A percentile compares a stretch with the other conserved stretches of the same genome.
Evolutionary conservation across 2,797 vertebrate species (phyloP).

Genomic region (Enteromius mattozi): DNA sequence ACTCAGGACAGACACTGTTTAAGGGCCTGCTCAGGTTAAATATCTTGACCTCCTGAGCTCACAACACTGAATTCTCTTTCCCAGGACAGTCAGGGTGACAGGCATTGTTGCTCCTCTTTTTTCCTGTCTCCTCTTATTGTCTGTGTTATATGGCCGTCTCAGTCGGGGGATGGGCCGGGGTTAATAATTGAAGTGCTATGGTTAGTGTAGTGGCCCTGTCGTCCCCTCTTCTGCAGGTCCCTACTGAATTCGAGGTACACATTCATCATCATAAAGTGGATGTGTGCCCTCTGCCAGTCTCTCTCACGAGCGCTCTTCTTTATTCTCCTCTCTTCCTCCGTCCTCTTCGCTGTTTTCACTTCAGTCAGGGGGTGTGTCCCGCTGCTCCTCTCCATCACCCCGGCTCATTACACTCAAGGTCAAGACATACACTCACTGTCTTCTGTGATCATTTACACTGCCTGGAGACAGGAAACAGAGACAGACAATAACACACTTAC

Average conservation of each 20-base stretch:
- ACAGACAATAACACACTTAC: conserved; percentile 37
- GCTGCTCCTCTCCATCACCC: conserved; percentile 3
- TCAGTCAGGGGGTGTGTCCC: conserved; percentile 20
- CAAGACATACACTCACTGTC: conserved; percentile 23
- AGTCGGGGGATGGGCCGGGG: conserved; percentile 53
- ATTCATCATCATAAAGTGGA: conserved; percentile 57
- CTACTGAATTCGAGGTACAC: conserved; percentile 49
- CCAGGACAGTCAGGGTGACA: conserved; percentile 61
- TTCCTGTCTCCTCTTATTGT: conserved; percentile 56
- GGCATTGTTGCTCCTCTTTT: conserved; percentile 64
- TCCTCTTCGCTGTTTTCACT: background rate
- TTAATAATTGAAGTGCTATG: conserved; percentile 59
- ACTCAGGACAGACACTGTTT: conserved; percentile 46
- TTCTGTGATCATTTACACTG: conserved; percentile 36
- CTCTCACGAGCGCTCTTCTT: conserved; percentile 36
- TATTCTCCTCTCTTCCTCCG: background rate
- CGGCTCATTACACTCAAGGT: conserved; percentile 34
- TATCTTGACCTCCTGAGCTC: conserved; percentile 73
- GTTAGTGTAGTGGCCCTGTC: conserved; percentile 56
- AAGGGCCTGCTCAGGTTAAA: conserved; percentile 69
- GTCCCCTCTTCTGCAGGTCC: conserved; percentile 41
- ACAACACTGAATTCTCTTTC: conserved; percentile 64
- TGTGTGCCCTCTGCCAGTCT: background rate
- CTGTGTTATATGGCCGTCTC: conserved; percentile 59
- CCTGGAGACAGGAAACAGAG: conserved; percentile 25